Evolutionary conservation across 2,888 invertebrate genomes (phyloP).

Genomic region (Ceraclea dissimilis): DNA sequence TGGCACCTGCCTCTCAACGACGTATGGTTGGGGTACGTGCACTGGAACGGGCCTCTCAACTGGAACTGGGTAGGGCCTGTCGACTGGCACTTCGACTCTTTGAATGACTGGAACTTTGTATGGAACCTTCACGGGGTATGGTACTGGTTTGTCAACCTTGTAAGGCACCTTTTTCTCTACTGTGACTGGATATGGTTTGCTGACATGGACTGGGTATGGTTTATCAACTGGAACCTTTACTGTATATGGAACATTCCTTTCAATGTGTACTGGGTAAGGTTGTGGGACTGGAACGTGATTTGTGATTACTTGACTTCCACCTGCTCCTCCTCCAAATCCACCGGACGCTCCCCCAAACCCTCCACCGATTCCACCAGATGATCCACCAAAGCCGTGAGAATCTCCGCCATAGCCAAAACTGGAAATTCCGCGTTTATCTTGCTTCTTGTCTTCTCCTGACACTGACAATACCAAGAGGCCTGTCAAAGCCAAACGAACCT

Average conservation of each 20-base stretch:
- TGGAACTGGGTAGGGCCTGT: slow-evolving; percentile 25
- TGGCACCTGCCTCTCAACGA: slow-evolving; percentile 22
- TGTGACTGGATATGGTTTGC: slow-evolving; percentile 30
- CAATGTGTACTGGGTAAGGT: slow-evolving; percentile 46
- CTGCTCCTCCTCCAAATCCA: slow-evolving; percentile 1
- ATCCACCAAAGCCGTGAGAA: slow-evolving; percentile 3
- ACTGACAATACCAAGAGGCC: slow-evolving; percentile 7
- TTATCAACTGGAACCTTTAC: slow-evolving; percentile 45
- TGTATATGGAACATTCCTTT: slow-evolving; percentile 42
- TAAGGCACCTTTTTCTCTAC: slow-evolving; percentile 21
- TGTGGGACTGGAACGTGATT: slow-evolving; percentile 46
- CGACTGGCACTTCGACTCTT: slow-evolving; percentile 23
- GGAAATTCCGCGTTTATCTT: slow-evolving; percentile 22
- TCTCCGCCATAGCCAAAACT: slow-evolving; percentile 18
- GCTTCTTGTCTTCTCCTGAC: slow-evolving; percentile 17
- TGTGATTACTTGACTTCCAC: slow-evolving; percentile 30
- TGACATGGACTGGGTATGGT: slow-evolving; percentile 47
- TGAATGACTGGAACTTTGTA: slow-evolving; percentile 25
- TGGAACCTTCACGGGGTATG: slow-evolving; percentile 25
- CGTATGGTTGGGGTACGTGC: slow-evolving; percentile 21
- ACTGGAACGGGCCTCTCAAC: slow-evolving; percentile 24
- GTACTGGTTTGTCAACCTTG: slow-evolving; percentile 23
- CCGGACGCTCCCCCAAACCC: neutral
- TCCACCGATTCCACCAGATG: neutral
- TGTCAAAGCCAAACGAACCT: slow-evolving; percentile 9